Conservation (phyloP, 2,888 invertebrate species). For the Cheilosia pagana region DNA sequence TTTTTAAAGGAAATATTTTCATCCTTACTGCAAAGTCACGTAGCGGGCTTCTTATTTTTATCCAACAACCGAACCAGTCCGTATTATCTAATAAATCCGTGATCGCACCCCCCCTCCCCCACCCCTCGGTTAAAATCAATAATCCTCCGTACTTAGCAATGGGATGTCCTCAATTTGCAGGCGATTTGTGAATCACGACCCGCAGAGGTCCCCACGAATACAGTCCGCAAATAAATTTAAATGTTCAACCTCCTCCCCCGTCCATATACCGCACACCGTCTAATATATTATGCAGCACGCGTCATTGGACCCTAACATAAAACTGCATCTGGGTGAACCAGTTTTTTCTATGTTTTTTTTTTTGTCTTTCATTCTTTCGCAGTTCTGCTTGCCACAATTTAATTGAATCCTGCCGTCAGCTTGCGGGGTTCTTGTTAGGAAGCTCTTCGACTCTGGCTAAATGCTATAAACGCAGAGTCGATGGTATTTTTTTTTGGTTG, state of each 20-base stretch:
- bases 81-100: constrained; percentile 50
- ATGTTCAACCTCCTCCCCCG: constrained; percentile 6
- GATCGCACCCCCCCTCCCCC: constrained; percentile 10
- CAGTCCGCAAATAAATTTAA: constrained; percentile 57
- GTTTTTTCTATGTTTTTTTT: not conserved
- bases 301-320: constrained; percentile 23
- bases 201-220: not conserved
- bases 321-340: constrained; percentile 32
- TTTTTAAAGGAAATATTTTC: constrained; percentile 25
- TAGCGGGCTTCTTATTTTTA: constrained; percentile 26
- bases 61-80: constrained; percentile 27
- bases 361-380: not conserved
- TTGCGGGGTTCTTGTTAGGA: constrained; percentile 14
- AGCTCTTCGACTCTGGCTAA: constrained; percentile 34
- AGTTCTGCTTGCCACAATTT: constrained; percentile 27
- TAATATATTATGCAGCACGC: constrained; percentile 59
- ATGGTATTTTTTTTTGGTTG: constrained; percentile 7
- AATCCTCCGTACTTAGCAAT: constrained; percentile 37
- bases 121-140: constrained; percentile 50
- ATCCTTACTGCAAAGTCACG: constrained; percentile 39
- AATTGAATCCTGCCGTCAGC: constrained; percentile 61
- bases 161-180: constrained; percentile 45
- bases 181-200: constrained; percentile 55
- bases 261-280: not conserved
- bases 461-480: constrained; percentile 43